Base-by-base conservation (phyloP, 2,888 invertebrate genomes). In the Allygus modestus region DNA sequence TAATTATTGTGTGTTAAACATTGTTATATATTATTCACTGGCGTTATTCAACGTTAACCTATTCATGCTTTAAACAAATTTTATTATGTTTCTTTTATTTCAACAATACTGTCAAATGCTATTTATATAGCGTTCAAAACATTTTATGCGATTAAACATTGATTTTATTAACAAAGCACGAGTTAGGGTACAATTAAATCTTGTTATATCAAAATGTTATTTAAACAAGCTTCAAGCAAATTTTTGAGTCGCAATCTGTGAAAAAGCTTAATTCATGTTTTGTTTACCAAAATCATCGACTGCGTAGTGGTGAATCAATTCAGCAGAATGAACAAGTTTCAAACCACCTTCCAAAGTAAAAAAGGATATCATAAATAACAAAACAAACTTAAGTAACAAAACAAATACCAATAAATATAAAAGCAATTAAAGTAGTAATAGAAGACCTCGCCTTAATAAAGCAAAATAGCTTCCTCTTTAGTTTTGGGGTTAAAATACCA, bases 271-370 rank as follows among this genome's bases (percentile, higher is more conserved):
- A 9, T 65, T 31, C 31, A 26, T n/a, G 9, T 17, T 23, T 37
- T 71, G 20, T 79, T 79, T 79, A 79, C 79, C 79, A 79, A 79
- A 79, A 37, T 79, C 79, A 5, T 79, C 79, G 17, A 79, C 28
- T 7, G 79, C 58, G 58, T 79, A 58, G 1, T 58, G 79, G 0
- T 58, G 79, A 58, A 79, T 33, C 17, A 79, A 58, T 33, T 79
- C 79, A 20, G 79, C 58, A 11, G 79, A 79, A 58, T 79, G 79
- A 2, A 79, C 58, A 0, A 79, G 79, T 58, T 79, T 79, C 58
- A 79, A 79, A 1, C 79, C 79, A 58, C 79, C 79, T 79, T 79
- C 11, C 26, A 46, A 77, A 23, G 37, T 28, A 77, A 20, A 46
- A 77, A 51, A 28, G 20, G 15, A 9, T 5, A 54, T 5, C 23